Conservation (phyloP, 1,140 invertebrate species). For the Steinernema khuongi region DNA sequence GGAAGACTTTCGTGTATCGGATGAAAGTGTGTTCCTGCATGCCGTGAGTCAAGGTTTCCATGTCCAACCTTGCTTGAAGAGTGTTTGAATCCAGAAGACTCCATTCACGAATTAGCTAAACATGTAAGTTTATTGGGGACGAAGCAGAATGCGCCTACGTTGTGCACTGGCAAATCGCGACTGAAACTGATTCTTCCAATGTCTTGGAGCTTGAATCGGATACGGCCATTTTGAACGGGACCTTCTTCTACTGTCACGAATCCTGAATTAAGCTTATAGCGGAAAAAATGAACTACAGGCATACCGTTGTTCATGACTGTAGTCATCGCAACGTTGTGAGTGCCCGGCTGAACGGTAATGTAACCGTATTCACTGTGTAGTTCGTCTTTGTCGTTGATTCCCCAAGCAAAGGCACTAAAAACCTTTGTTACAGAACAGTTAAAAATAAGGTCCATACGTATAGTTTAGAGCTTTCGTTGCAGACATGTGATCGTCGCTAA, state of each 20-base stretch:
- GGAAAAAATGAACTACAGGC: neutral
- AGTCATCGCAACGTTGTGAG: constrained; percentile 45
- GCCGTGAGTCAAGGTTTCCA: constrained; percentile 53
- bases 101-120: constrained; percentile 55
- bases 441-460: constrained; percentile 41
- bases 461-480: constrained; percentile 51
- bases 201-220: constrained; percentile 50
- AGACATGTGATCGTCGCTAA: constrained; percentile 44
- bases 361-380: constrained; percentile 56
- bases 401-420: constrained; percentile 57
- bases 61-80: constrained; percentile 48
- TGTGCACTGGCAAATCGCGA: constrained; percentile 57
- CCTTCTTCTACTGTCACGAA: constrained; percentile 58
- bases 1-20: constrained; percentile 50
- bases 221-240: constrained; percentile 29
- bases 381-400: constrained; percentile 55
- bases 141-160: constrained; percentile 38
- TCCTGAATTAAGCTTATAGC: constrained; percentile 28
- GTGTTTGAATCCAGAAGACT: constrained; percentile 41
- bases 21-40: constrained; percentile 54
- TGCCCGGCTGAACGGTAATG: constrained; percentile 50
- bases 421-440: neutral
- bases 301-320: constrained; percentile 58
- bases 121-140: neutral
- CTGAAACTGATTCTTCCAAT: constrained; percentile 56